Conservation (phyloP, 2,113 vertebrate genomes). For the Manacus vitellinus region DNA sequence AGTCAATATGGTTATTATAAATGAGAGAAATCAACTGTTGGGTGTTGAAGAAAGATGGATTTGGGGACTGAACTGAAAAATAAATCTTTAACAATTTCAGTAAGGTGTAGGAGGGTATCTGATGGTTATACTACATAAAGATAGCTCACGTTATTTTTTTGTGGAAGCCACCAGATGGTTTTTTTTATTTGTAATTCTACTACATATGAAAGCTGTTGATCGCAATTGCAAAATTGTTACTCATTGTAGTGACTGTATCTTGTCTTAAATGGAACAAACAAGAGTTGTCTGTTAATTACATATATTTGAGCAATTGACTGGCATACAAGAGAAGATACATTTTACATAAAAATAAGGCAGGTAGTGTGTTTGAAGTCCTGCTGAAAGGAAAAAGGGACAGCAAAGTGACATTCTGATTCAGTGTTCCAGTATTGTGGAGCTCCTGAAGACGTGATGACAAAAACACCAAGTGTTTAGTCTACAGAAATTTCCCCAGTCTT, state of each 20-base stretch:
- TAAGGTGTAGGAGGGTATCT: not conserved
- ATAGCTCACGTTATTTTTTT: not conserved
- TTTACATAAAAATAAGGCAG: not conserved
- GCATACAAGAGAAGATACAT: not conserved
- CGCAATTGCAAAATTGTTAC: not conserved
- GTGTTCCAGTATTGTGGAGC: not conserved
- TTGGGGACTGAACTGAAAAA: not conserved
- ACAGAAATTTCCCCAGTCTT: not conserved
- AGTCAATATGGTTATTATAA: not conserved
- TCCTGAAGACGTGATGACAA: not conserved
- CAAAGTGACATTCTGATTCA: not conserved
- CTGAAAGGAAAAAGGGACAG: not conserved
- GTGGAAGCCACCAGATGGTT: not conserved
- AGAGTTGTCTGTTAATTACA: not conserved
- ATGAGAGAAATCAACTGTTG: not conserved
- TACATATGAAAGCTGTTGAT: conserved; percentile 38
- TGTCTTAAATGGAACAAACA: not conserved
- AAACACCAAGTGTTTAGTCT: not conserved
- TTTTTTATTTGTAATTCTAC: conserved; percentile 19
- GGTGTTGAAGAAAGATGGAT: not conserved
- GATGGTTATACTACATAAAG: not conserved
- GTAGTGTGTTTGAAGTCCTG: not conserved
- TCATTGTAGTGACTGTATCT: not conserved
- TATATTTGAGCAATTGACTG: not conserved
- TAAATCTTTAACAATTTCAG: not conserved